Evolutionary conservation across 1,140 invertebrate genomes (phyloP).

Genomic region (Callitettix versicolor): DNA sequence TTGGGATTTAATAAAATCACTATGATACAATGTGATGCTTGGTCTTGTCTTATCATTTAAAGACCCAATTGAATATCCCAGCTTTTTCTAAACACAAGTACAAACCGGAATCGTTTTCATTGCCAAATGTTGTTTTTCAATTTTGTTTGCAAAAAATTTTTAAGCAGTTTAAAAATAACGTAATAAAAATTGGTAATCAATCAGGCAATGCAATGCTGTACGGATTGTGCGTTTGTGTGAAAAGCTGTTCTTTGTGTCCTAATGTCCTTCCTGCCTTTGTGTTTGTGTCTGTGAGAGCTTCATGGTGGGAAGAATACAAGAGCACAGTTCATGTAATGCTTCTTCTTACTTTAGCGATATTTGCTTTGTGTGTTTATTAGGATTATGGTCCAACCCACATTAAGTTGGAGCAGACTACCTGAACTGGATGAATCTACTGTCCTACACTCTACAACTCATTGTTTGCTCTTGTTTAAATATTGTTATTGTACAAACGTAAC

Average conservation of each 20-base stretch:
- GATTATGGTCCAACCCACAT: too few relatives aligned
- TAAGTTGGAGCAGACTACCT: too few relatives aligned
- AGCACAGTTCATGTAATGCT: not conserved
- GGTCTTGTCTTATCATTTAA: not conserved
- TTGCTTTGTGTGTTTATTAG: too few relatives aligned
- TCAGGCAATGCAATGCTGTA: constrained; percentile 20
- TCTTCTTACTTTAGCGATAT: too few relatives aligned
- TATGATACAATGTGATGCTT: not conserved
- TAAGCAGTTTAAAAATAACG: not conserved
- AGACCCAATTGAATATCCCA: not conserved
- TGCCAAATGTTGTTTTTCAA: constrained; percentile 18
- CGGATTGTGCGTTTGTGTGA: constrained; percentile 24
- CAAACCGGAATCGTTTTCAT: constrained; percentile 21
- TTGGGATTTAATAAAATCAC: constrained; percentile 9
- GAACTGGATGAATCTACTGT: too few relatives aligned
- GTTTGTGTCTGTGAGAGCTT: not conserved
- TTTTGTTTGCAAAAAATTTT: too few relatives aligned
- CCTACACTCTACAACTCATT: too few relatives aligned
- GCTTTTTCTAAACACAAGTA: constrained; percentile 22
- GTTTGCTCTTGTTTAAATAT: too few relatives aligned
- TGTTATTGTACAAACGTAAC: too few relatives aligned
- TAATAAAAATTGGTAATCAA: not conserved
- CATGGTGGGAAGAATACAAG: not conserved
- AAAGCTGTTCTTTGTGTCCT: constrained; percentile 9
- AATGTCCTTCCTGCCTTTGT: not conserved